Conservation (phyloP, 2,113 vertebrate genomes). For the Gnathochromis pfefferi region DNA sequence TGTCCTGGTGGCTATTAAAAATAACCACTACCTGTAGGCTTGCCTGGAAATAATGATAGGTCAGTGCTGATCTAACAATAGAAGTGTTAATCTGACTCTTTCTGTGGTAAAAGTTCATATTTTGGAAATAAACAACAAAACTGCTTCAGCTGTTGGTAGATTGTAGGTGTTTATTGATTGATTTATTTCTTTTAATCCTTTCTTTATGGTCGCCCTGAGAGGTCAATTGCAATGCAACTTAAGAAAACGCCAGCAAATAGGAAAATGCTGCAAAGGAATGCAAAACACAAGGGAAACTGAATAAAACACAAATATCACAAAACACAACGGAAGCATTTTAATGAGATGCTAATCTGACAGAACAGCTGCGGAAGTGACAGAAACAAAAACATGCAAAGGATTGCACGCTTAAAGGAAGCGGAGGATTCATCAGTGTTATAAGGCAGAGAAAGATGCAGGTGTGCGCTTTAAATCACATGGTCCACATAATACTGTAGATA, state of each 20-base stretch:
- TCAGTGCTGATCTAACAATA: background rate
- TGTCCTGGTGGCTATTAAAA: background rate
- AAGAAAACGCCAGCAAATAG: background rate
- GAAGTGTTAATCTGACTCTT: background rate
- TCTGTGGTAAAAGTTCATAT: background rate
- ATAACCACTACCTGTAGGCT: background rate
- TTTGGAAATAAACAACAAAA: background rate
- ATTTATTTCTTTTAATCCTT: background rate
- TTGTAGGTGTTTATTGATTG: background rate
- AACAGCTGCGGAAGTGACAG: background rate
- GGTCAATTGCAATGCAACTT: background rate
- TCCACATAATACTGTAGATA: background rate
- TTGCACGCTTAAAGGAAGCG: background rate
- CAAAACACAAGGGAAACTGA: background rate
- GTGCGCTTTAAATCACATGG: background rate
- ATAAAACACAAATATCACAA: background rate
- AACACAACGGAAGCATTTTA: background rate
- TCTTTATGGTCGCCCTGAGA: background rate
- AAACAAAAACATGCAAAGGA: background rate
- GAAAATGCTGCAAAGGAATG: background rate
- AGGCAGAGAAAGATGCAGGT: background rate
- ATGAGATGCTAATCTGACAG: background rate
- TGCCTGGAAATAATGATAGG: background rate
- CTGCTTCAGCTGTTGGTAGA: background rate
- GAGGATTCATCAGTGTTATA: background rate